phyloP scores from a whole-genome alignment of 2,888 invertebrate genomes.

The Melinaea menophilus region DNA sequence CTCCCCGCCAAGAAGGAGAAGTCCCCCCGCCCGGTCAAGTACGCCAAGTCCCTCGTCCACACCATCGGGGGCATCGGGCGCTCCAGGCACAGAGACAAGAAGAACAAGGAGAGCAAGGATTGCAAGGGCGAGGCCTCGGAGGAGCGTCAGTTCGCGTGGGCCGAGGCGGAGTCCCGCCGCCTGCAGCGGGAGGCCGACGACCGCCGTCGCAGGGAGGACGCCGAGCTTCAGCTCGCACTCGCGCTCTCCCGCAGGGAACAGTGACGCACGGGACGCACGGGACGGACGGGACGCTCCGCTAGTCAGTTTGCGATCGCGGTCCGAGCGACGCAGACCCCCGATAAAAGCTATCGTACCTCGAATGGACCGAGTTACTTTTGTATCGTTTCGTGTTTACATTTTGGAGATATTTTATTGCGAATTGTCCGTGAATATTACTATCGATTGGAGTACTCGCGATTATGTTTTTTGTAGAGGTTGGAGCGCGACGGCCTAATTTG shows the following conservation, averaged over 20 bases:
- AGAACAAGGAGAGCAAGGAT: conserved; percentile 39
- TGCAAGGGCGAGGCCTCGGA: conserved; percentile 72
- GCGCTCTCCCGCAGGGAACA: conserved; percentile 80
- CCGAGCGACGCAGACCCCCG: no score
- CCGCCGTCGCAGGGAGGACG: conserved; percentile 80
- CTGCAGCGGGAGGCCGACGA: conserved; percentile 80
- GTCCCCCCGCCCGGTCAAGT: conserved; percentile 70
- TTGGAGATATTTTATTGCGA: not conserved
- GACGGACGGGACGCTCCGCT: no score
- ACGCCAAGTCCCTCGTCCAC: conserved; percentile 66
- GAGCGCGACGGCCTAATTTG: no score
- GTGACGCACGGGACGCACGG: conserved; percentile 39
- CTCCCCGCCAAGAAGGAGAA: conserved; percentile 68
- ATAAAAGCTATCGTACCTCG: not conserved
- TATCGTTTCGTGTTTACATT: conserved; percentile 2
- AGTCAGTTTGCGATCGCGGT: no score
- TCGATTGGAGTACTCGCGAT: not conserved
- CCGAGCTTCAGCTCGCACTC: conserved; percentile 85
- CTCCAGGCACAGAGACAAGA: conserved; percentile 59
- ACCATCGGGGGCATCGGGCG: conserved; percentile 72
- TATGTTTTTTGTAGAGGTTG: not conserved
- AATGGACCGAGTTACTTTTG: not conserved
- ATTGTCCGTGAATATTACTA: not conserved
- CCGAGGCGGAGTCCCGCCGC: conserved; percentile 81
- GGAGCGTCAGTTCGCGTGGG: conserved; percentile 86